Percentiles rank a stretch among this genome's conserved stretches.
These are phyloP conservation scores for Tachystola acroxantha DNA, from an alignment of 2,888 invertebrate species.

Conservation along the genomic window DNA sequence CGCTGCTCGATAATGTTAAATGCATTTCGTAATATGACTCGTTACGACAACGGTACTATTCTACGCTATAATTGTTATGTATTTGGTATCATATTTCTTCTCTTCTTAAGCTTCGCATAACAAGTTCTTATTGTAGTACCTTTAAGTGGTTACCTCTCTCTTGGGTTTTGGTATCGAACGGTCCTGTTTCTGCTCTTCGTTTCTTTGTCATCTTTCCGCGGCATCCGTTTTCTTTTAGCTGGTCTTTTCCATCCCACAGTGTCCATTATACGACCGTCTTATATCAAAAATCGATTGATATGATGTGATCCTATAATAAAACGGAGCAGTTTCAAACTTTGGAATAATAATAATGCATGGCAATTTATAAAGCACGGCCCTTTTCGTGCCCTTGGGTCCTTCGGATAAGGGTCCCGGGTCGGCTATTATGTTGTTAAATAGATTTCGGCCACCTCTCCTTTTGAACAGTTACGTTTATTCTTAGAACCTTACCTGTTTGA, in stretches of 20 bases:
- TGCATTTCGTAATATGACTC: constrained; percentile 62
- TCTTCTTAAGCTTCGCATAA: too few relatives aligned
- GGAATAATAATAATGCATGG: constrained; percentile 49
- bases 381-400: constrained; percentile 41
- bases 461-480: constrained; percentile 45
- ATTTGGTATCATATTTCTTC: too few relatives aligned
- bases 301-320: too few relatives aligned
- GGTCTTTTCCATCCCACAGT: too few relatives aligned
- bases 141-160: too few relatives aligned
- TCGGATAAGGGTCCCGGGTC: constrained; percentile 36
- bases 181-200: too few relatives aligned
- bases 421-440: constrained; percentile 44
- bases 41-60: constrained; percentile 56
- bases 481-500: constrained; percentile 35
- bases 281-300: too few relatives aligned
- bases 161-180: too few relatives aligned
- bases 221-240: too few relatives aligned
- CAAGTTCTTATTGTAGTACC: too few relatives aligned
- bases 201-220: too few relatives aligned
- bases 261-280: too few relatives aligned
- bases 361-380: constrained; percentile 40
- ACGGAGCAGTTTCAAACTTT: constrained; percentile 21
- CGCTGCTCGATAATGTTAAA: constrained; percentile 54
- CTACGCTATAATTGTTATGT: constrained; percentile 34
- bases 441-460: constrained; percentile 37